phyloP scores from a whole-genome alignment of 2,888 invertebrate genomes.

The Dascillus cervinus region DNA sequence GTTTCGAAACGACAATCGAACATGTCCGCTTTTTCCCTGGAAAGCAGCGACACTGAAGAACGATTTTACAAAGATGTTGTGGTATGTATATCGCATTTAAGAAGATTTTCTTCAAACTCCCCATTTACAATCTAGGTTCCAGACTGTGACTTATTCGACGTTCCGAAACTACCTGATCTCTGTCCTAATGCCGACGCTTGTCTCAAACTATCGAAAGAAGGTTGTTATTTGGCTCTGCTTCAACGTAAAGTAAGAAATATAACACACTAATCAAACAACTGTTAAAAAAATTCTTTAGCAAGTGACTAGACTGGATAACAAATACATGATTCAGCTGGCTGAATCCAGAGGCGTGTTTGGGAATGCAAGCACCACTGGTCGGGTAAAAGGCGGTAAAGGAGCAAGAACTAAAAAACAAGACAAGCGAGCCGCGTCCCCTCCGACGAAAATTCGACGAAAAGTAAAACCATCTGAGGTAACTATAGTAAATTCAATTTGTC shows the following conservation, averaged over 20 bases:
- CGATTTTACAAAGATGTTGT: conserved; percentile 17
- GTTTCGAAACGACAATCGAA: conserved; percentile 6
- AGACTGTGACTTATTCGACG: conserved; percentile 62
- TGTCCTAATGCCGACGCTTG: conserved; percentile 48
- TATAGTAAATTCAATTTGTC: too few relatives aligned
- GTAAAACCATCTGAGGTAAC: conserved; percentile 32
- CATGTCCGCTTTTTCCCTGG: conserved; percentile 5
- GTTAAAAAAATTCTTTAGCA: conserved; percentile 44
- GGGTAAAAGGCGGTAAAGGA: conserved; percentile 36
- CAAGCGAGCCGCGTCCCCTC: conserved; percentile 20
- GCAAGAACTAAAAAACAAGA: conserved; percentile 38
- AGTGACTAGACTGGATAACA: conserved; percentile 69
- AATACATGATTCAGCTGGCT: conserved; percentile 78
- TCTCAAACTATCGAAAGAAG: conserved; percentile 45
- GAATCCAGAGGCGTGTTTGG: conserved; percentile 72
- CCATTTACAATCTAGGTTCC: conserved; percentile 60
- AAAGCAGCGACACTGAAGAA: conserved; percentile 6
- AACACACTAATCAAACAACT: background rate
- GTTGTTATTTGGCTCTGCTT: conserved; percentile 59
- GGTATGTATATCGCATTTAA: conserved; percentile 12
- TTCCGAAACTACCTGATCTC: conserved; percentile 51
- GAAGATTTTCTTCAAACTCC: too few relatives aligned
- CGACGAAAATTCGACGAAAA: conserved; percentile 25
- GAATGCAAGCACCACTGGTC: conserved; percentile 33
- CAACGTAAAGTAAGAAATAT: conserved; percentile 51